These are phyloP conservation scores for Bombus impatiens DNA, from an alignment of 1,140 invertebrate genomes.

Conservation along the genomic window DNA sequence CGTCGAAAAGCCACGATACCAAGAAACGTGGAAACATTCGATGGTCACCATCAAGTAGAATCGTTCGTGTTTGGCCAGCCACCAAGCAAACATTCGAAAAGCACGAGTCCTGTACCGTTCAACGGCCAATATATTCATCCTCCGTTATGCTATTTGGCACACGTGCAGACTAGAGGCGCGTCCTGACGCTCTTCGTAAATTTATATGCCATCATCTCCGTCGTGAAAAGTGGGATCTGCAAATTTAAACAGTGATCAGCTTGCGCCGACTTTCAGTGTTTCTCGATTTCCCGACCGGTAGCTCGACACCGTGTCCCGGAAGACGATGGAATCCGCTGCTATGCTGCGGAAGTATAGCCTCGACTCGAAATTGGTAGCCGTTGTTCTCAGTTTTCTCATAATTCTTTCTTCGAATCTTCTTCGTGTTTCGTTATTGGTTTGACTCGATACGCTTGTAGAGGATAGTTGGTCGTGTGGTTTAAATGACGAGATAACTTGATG, in stretches of 20 bases:
- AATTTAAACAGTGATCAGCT: slow-evolving; percentile 56
- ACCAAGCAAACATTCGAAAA: background rate
- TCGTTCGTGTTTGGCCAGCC: background rate
- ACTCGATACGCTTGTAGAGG: too few species aligned
- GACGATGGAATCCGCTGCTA: slow-evolving; percentile 7
- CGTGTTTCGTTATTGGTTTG: too few species aligned
- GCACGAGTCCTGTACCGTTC: background rate
- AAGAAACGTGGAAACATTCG: background rate
- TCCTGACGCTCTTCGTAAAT: background rate
- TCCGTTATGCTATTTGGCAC: slow-evolving; percentile 42
- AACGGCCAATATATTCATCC: background rate
- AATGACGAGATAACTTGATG: too few species aligned
- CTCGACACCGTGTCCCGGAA: background rate
- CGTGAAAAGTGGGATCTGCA: slow-evolving; percentile 30
- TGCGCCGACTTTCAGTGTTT: slow-evolving; percentile 36
- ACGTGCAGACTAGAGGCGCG: slow-evolving; percentile 2
- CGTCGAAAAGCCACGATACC: background rate
- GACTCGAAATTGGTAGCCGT: slow-evolving; percentile 71
- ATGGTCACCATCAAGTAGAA: background rate
- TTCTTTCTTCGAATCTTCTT: too few species aligned
- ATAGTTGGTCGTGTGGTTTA: too few species aligned
- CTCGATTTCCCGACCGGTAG: slow-evolving; percentile 20
- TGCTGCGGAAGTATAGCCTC: slow-evolving; percentile 70
- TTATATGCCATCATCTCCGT: slow-evolving; percentile 10
- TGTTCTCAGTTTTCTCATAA: too few species aligned